Percentiles rank a stretch among this genome's conserved stretches.
Evolutionary conservation across 2,113 vertebrate species (phyloP).

Genomic region (Gavialis gangeticus): DNA sequence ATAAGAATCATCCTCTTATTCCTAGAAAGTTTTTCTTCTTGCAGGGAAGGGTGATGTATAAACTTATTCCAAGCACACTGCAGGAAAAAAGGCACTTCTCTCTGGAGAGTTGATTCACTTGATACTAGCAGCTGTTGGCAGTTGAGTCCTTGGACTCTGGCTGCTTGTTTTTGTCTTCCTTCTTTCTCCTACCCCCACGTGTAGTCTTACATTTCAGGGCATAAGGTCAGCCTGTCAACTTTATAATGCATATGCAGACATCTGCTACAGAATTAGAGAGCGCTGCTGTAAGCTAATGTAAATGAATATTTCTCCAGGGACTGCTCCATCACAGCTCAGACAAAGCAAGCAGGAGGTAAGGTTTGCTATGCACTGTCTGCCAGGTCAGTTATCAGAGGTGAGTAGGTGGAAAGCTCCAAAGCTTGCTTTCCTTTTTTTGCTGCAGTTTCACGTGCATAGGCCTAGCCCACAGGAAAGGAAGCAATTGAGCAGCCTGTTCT

Average conservation of each 20-base stretch:
- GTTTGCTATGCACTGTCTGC: neutral
- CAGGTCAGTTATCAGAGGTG: neutral
- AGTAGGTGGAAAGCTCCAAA: neutral
- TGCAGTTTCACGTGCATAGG: neutral
- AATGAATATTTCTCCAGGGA: neutral
- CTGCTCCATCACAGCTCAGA: neutral
- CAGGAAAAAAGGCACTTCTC: neutral
- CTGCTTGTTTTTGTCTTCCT: neutral
- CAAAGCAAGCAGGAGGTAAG: constrained; percentile 2
- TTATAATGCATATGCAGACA: neutral
- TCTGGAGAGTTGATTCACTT: neutral
- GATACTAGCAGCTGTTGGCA: neutral
- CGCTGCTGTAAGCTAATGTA: neutral
- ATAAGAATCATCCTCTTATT: neutral
- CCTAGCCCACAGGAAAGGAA: rapidly evolving
- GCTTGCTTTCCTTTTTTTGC: neutral
- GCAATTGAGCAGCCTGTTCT: neutral
- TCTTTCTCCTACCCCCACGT: neutral
- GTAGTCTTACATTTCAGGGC: constrained; percentile 21
- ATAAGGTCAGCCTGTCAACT: neutral
- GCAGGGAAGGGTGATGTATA: neutral
- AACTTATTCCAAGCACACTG: neutral
- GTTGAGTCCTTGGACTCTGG: neutral
- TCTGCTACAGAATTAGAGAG: neutral
- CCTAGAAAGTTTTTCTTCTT: neutral